These are phyloP conservation scores for Cerceris rybyensis DNA, from an alignment of 2,888 invertebrate genomes.

Conservation along the genomic window DNA sequence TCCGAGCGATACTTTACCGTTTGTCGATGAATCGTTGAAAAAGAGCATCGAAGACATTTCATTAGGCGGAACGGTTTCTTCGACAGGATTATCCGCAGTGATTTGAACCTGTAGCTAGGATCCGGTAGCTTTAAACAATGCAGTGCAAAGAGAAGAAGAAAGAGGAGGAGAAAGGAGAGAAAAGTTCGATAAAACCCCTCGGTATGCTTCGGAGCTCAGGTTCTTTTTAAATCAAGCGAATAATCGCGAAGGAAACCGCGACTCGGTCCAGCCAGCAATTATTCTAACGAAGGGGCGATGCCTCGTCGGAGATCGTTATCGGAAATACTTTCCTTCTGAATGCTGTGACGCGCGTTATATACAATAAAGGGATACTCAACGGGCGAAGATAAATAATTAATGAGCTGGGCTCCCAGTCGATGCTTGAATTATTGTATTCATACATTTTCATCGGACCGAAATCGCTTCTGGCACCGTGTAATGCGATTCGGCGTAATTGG, in stretches of 20 bases:
- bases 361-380: not conserved
- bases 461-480: too few species aligned
- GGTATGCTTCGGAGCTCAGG: not conserved
- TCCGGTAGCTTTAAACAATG: slow-evolving; percentile 26
- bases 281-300: slow-evolving; percentile 13
- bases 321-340: not conserved
- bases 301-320: not conserved
- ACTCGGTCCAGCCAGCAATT: slow-evolving; percentile 7
- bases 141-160: too few species aligned
- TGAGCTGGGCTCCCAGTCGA: not conserved
- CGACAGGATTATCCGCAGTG: slow-evolving; percentile 21
- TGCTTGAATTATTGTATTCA: not conserved
- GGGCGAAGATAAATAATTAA: not conserved
- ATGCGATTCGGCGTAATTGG: too few species aligned
- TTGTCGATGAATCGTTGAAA: not conserved
- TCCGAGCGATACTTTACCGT: not conserved
- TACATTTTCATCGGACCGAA: not conserved
- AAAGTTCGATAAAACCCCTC: slow-evolving; percentile 10
- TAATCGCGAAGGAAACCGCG: slow-evolving; percentile 16
- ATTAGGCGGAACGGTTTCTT: slow-evolving; percentile 12
- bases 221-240: slow-evolving; percentile 21
- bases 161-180: too few species aligned
- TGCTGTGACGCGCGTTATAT: not conserved
- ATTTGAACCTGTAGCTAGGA: slow-evolving; percentile 17
- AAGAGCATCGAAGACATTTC: slow-evolving; percentile 3